Evolutionary conservation across 1,140 invertebrate species (phyloP).

Genomic region (Drosophila repleta): DNA sequence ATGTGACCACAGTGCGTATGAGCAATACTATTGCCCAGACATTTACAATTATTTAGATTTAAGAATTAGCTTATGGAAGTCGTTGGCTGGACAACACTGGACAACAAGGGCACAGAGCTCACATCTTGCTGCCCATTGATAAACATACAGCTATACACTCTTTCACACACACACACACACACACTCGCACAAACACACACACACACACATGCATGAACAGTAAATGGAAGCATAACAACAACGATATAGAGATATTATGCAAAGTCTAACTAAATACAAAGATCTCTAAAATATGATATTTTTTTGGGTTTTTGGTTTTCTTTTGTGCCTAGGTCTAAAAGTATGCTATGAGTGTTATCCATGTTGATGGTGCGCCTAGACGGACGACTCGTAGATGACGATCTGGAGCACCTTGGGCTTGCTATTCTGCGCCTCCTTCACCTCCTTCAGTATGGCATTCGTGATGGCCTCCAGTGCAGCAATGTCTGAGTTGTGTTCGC

Average conservation of each 20-base stretch:
- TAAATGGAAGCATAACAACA: constrained; percentile 6
- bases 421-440: constrained; percentile 83
- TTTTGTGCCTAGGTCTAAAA: constrained; percentile 7
- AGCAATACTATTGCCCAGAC: constrained; percentile 71
- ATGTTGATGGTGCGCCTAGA: constrained; percentile 82
- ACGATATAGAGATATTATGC: background rate
- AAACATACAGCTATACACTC: background rate
- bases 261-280: constrained; percentile 17
- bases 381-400: constrained; percentile 92
- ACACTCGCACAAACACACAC: background rate
- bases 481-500: constrained; percentile 86
- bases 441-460: constrained; percentile 87
- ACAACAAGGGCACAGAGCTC: background rate
- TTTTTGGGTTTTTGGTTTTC: too few species aligned
- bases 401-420: constrained; percentile 90
- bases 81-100: constrained; percentile 29
- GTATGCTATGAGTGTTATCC: background rate
- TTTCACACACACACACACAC: too few species aligned
- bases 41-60: constrained; percentile 63
- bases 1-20: constrained; percentile 65
- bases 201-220: background rate
- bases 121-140: constrained; percentile 8
- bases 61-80: constrained; percentile 60
- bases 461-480: constrained; percentile 90
- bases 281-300: constrained; percentile 1